These are phyloP conservation scores for Oophaga sylvatica DNA, from an alignment of 2,797 vertebrate species.

Conservation along the genomic window DNA sequence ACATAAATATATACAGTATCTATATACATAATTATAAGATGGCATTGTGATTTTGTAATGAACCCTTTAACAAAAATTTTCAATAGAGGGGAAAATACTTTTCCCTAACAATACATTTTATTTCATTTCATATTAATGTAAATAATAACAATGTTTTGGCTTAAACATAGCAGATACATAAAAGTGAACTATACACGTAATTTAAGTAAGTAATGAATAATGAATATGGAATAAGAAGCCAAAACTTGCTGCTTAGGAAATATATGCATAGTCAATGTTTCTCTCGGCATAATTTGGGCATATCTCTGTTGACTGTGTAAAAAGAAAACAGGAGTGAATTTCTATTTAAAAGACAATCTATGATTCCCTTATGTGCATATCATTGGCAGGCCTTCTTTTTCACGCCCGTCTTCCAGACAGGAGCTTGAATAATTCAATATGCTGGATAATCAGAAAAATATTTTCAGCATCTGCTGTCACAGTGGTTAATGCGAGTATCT, in stretches of 20 bases:
- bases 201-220: constrained; percentile 35
- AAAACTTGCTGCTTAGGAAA: constrained; percentile 32
- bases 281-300: constrained; percentile 32
- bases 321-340: constrained; percentile 46
- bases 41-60: no score
- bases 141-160: constrained; percentile 9
- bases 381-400: constrained; percentile 39
- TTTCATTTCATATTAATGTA: not conserved
- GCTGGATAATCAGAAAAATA: constrained; percentile 56
- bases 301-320: constrained; percentile 43
- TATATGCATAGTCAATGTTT: constrained; percentile 44
- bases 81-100: not conserved
- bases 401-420: constrained; percentile 30
- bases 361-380: constrained; percentile 51
- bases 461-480: constrained; percentile 53
- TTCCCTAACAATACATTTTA: not conserved
- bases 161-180: constrained; percentile 20
- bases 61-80: no score
- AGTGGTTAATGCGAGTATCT: constrained; percentile 35
- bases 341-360: constrained; percentile 58
- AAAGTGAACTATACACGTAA: constrained; percentile 11
- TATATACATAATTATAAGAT: no score
- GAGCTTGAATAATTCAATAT: constrained; percentile 41
- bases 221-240: constrained; percentile 26
- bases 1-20: no score